These are phyloP conservation scores for Subacronicta megacephala DNA, from an alignment of 2,888 invertebrate genomes.

Conservation along the genomic window DNA sequence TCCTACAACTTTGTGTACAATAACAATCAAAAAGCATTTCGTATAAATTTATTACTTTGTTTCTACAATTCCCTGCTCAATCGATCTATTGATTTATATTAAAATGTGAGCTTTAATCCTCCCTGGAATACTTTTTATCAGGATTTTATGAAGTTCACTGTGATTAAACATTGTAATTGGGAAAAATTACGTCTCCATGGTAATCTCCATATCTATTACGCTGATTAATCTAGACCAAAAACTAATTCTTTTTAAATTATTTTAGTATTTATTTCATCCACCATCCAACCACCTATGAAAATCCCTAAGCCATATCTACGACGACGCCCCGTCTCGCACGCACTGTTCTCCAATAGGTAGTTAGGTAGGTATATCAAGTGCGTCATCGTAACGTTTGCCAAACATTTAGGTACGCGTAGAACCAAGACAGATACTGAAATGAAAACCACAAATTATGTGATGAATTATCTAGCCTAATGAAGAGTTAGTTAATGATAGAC, in stretches of 20 bases:
- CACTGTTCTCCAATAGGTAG: conserved; percentile 6
- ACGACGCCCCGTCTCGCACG: conserved; percentile 3
- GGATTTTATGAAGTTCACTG: not conserved
- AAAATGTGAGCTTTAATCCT: not conserved
- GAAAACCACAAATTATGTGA: not conserved
- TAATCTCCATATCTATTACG: too few relatives aligned
- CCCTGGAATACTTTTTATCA: conserved; percentile 2
- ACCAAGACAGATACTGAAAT: not conserved
- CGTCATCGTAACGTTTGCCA: conserved; percentile 22
- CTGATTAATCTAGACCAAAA: too few relatives aligned
- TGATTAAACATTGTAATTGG: conserved; percentile 7
- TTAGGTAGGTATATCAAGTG: conserved; percentile 2
- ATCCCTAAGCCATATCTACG: not conserved
- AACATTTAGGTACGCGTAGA: conserved; percentile 1
- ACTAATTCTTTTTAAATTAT: too few relatives aligned
- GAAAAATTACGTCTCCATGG: not conserved
- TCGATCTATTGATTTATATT: not conserved
- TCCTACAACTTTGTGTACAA: not conserved
- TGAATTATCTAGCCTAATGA: not conserved
- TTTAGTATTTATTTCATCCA: too few relatives aligned
- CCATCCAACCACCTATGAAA: too few relatives aligned
- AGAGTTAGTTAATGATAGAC: too few relatives aligned
- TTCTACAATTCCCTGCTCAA: conserved; percentile 21
- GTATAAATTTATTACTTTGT: conserved; percentile 4
- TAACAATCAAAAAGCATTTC: not conserved